phyloP scores from a whole-genome alignment of 2,797 vertebrate species.

The Morus bassanus region DNA sequence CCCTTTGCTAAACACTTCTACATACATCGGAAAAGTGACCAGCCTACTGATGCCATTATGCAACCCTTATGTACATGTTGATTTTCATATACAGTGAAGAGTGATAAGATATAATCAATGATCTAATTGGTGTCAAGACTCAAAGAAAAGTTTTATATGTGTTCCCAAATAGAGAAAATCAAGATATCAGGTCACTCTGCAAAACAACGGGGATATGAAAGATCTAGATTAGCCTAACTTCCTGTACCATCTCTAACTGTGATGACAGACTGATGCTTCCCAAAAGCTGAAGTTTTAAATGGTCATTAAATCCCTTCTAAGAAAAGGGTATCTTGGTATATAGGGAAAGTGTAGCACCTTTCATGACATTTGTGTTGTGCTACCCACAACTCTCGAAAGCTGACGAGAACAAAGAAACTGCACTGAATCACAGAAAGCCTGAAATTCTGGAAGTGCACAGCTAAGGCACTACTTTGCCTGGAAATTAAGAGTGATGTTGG shows the following conservation, averaged over 20 bases:
- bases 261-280: not conserved
- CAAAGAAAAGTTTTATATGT: not conserved
- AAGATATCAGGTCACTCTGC: not conserved
- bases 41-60: not conserved
- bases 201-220: not conserved
- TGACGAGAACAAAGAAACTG: not conserved
- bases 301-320: not conserved
- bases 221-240: not conserved
- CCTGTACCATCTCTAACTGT: not conserved
- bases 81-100: not conserved
- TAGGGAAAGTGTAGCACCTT: not conserved
- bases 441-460: not conserved
- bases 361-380: not conserved
- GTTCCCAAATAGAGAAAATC: not conserved
- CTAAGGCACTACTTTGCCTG: not conserved
- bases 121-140: not conserved
- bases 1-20: slow-evolving; percentile 27
- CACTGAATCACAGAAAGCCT: not conserved
- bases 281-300: not conserved
- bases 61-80: not conserved
- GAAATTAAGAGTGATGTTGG: not conserved
- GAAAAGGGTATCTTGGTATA: not conserved
- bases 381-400: not conserved
- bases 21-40: not conserved
- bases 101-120: not conserved